Conservation (phyloP, 2,888 invertebrate species). For the Leptura quadrifasciata region DNA sequence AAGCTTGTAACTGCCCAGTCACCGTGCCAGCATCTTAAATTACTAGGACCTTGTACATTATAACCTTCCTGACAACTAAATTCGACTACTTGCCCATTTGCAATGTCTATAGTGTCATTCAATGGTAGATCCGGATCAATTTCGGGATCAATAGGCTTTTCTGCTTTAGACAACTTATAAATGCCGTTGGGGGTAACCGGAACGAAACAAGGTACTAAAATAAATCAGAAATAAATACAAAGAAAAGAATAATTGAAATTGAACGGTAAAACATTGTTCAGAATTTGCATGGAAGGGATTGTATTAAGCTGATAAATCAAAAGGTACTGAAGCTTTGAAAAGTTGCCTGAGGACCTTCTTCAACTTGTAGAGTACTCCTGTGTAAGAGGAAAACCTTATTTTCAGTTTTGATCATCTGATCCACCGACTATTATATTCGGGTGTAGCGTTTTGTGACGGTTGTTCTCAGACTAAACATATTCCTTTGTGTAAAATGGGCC, state of each 20-base stretch:
- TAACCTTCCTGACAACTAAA: slow-evolving; percentile 87
- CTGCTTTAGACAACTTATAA: slow-evolving; percentile 76
- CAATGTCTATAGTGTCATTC: slow-evolving; percentile 78
- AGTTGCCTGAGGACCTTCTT: no score
- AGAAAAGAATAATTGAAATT: slow-evolving; percentile 18
- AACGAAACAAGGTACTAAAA: slow-evolving; percentile 82
- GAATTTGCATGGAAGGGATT: not conserved
- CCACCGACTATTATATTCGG: no score
- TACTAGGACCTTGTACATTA: slow-evolving; percentile 82
- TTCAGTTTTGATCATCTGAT: no score
- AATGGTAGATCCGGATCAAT: slow-evolving; percentile 76
- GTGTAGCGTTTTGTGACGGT: no score
- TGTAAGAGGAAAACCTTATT: no score
- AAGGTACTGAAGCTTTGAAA: no score
- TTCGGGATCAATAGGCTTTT: slow-evolving; percentile 64
- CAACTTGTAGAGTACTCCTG: no score
- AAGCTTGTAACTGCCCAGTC: slow-evolving; percentile 87
- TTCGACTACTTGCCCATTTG: slow-evolving; percentile 84
- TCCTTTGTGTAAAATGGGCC: no score
- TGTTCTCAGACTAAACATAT: no score
- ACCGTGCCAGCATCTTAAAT: slow-evolving; percentile 86
- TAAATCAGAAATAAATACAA: slow-evolving; percentile 27
- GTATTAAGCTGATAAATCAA: not conserved
- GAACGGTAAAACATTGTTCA: slow-evolving; percentile 11
- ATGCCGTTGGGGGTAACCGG: slow-evolving; percentile 83